phyloP scores from a whole-genome alignment of 2,797 vertebrate genomes.

The Centroberyx gerrardi region DNA sequence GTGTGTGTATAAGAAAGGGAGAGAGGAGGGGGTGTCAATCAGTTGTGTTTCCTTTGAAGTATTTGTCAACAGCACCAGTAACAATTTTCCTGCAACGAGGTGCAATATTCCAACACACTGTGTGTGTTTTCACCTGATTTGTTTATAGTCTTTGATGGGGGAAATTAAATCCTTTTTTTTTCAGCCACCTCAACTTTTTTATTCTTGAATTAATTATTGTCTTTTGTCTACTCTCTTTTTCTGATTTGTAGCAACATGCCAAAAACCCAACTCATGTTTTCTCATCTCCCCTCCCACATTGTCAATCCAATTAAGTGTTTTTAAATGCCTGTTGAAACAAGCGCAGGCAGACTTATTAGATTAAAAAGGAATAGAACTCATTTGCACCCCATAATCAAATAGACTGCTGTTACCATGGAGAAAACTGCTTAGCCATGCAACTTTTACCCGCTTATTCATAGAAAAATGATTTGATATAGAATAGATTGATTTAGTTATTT shows the following conservation, averaged over 20 bases:
- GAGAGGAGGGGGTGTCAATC: not conserved
- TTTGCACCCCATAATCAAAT: conserved; percentile 78
- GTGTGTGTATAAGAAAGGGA: not conserved
- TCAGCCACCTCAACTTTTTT: conserved; percentile 26
- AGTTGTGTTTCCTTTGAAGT: too few species aligned
- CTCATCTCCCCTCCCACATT: conserved; percentile 58
- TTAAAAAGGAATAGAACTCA: conserved; percentile 76
- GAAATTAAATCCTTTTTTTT: conserved; percentile 42
- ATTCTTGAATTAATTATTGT: conserved; percentile 65
- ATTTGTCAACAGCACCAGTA: too few species aligned
- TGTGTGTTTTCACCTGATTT: conserved; percentile 14
- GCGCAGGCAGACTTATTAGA: conserved; percentile 74
- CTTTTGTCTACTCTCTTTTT: conserved; percentile 18
- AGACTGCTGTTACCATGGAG: conserved; percentile 50
- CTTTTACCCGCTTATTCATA: conserved; percentile 68
- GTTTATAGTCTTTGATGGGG: not conserved
- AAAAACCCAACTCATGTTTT: conserved; percentile 56
- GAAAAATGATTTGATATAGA: conserved; percentile 66
- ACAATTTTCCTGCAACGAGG: not conserved
- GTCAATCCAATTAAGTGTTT: conserved; percentile 76
- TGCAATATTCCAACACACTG: not conserved
- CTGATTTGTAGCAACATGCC: conserved; percentile 52
- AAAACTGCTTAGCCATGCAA: conserved; percentile 66
- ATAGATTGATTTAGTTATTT: conserved; percentile 68
- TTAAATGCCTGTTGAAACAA: conserved; percentile 79